Conservation (phyloP, 2,113 vertebrate species). For the Setophaga petechia region DNA sequence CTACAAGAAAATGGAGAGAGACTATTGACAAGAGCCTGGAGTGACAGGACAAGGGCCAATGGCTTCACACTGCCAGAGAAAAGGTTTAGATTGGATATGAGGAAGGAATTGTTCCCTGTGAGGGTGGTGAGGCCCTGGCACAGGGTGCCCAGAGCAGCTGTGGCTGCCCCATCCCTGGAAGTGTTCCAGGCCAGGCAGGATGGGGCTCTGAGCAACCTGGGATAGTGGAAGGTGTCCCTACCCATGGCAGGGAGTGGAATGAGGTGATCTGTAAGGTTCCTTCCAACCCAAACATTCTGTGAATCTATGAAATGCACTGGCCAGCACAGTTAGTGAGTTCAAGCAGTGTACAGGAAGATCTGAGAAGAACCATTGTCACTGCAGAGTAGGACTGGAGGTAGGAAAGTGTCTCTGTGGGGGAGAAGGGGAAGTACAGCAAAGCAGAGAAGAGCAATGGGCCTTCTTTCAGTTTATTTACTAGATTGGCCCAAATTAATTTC, state of each 20-base stretch:
- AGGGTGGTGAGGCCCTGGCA: not conserved
- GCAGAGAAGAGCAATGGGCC: not conserved
- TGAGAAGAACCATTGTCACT: not conserved
- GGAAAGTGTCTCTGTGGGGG: not conserved
- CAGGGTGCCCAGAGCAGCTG: not conserved
- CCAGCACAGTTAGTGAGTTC: not conserved
- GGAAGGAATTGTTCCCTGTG: not conserved
- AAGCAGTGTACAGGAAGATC: not conserved
- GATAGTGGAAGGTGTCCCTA: not conserved
- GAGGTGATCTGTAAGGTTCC: not conserved
- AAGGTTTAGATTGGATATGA: fast-evolving
- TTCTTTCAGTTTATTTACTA: not conserved
- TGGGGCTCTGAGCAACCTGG: not conserved
- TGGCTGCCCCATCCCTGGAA: not conserved
- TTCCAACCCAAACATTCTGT: not conserved
- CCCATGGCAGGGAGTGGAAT: too few species aligned
- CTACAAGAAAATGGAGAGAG: not conserved
- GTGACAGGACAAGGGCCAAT: not conserved
- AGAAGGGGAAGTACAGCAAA: not conserved
- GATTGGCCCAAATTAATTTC: not conserved
- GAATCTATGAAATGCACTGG: not conserved
- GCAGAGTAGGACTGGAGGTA: not conserved
- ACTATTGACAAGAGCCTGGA: not conserved
- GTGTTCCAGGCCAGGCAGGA: fast-evolving
- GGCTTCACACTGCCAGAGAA: not conserved